Evolutionary conservation across 2,888 invertebrate genomes (phyloP).

Genomic region (Boloria selene): DNA sequence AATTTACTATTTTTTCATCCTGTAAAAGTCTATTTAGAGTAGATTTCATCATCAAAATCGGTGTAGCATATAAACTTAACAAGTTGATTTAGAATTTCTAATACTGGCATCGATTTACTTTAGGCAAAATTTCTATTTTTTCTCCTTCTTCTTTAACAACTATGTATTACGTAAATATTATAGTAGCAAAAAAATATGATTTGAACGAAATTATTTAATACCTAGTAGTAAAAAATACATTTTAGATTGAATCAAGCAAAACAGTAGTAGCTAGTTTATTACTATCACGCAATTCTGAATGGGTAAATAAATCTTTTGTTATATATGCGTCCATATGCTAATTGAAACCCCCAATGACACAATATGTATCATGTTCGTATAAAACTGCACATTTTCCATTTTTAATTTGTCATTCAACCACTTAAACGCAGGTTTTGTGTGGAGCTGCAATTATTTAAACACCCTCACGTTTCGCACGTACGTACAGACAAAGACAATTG

Average conservation of each 20-base stretch:
- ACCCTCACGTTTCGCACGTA: slow-evolving; percentile 39
- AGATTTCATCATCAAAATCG: too few species aligned
- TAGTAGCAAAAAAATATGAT: too few species aligned
- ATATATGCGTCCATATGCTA: slow-evolving; percentile 15
- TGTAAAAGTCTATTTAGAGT: too few species aligned
- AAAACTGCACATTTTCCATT: slow-evolving; percentile 35
- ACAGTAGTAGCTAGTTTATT: not conserved
- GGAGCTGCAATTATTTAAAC: slow-evolving; percentile 56
- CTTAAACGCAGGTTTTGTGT: slow-evolving; percentile 53
- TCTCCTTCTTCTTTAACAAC: too few species aligned
- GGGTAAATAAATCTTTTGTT: slow-evolving; percentile 7
- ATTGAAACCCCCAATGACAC: slow-evolving; percentile 25
- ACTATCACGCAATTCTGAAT: slow-evolving; percentile 4
- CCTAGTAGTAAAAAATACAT: too few species aligned
- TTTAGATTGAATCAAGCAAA: not conserved
- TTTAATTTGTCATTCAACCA: slow-evolving; percentile 66
- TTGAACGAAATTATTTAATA: too few species aligned
- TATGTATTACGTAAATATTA: too few species aligned
- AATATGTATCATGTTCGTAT: slow-evolving; percentile 23
- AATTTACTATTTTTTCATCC: too few species aligned
- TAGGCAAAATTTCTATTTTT: too few species aligned
- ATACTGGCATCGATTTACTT: too few species aligned
- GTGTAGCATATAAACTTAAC: too few species aligned
- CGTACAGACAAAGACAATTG: slow-evolving; percentile 32
- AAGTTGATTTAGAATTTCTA: too few species aligned